phyloP scores from a whole-genome alignment of 2,888 invertebrate genomes.

The Augochlorella aurata region DNA sequence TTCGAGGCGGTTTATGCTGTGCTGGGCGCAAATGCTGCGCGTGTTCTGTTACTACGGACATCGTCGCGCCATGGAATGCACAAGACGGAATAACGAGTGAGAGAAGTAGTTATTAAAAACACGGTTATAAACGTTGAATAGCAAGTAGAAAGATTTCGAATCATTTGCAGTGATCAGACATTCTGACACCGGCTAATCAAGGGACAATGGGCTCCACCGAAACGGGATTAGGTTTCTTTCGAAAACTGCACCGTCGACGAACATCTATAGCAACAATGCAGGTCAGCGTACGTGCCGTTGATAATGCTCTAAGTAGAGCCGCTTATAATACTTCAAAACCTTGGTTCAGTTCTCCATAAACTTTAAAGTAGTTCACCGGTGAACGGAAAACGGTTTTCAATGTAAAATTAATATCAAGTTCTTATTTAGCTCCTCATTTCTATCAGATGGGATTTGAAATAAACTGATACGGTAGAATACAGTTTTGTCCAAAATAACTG shows the following conservation, averaged over 20 bases:
- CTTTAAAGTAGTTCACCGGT: background rate
- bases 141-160: background rate
- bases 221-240: conserved; percentile 5
- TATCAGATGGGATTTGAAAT: too few species aligned
- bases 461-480: too few species aligned
- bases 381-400: background rate
- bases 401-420: background rate
- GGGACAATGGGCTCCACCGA: background rate
- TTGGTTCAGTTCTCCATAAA: background rate
- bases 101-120: background rate
- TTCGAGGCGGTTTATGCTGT: background rate
- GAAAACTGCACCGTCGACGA: background rate
- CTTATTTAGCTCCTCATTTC: too few species aligned
- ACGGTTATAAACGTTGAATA: background rate
- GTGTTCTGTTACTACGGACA: background rate
- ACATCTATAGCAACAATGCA: background rate
- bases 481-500: too few species aligned
- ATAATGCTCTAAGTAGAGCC: background rate
- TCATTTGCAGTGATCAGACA: background rate
- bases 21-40: background rate
- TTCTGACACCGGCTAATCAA: background rate
- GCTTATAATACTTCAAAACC: background rate
- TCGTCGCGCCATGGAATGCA: background rate
- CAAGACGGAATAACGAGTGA: background rate
- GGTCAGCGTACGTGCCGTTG: background rate